Conservation (phyloP, 2,797 vertebrate genomes). For the Hydrophis major region DNA sequence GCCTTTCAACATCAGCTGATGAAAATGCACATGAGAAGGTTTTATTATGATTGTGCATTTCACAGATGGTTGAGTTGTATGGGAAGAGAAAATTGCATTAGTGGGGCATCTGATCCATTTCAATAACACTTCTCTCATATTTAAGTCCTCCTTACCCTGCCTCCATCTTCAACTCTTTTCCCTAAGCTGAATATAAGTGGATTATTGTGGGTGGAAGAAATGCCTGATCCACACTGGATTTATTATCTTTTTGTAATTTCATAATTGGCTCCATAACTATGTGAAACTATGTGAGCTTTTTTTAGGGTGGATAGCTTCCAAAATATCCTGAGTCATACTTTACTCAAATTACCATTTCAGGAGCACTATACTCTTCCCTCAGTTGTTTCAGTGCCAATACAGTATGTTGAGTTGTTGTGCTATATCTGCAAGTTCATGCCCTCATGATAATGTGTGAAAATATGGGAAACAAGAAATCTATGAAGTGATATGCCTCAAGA, state of each 20-base stretch:
- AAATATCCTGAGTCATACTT: background rate
- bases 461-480: conserved; percentile 24
- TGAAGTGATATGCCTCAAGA: background rate
- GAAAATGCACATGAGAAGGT: background rate
- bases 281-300: background rate
- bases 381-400: conserved; percentile 6
- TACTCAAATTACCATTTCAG: conserved; percentile 20
- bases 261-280: background rate
- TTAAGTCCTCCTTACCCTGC: background rate
- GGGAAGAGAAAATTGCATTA: background rate
- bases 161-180: background rate
- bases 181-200: background rate
- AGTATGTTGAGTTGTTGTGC: background rate
- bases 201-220: background rate
- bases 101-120: background rate
- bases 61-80: background rate
- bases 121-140: background rate
- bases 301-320: background rate
- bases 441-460: background rate
- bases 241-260: background rate
- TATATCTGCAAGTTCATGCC: background rate
- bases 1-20: background rate
- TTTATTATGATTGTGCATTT: background rate
- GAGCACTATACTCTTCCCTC: background rate
- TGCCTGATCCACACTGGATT: background rate